phyloP scores from a whole-genome alignment of 2,113 vertebrate genomes.

The Protobothrops mucrosquamatus region DNA sequence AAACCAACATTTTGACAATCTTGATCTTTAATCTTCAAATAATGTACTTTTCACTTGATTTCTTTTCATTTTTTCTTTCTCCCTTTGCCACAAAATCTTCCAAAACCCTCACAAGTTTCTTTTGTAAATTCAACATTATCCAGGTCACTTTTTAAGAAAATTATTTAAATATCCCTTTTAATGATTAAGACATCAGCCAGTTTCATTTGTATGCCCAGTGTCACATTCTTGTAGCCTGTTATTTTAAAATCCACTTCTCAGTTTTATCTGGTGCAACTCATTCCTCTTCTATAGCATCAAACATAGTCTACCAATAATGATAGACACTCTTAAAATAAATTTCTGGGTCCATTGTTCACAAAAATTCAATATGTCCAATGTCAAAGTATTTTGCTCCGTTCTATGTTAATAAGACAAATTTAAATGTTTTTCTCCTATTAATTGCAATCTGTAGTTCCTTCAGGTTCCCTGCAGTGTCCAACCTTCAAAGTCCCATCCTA shows the following conservation, averaged over 20 bases:
- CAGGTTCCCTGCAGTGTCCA: background rate
- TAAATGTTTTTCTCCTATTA: background rate
- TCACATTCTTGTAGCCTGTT: background rate
- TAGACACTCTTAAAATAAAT: background rate
- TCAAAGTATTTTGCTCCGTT: background rate
- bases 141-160: background rate
- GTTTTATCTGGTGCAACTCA: background rate
- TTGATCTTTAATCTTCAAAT: background rate
- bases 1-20: background rate
- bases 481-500: background rate
- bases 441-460: background rate
- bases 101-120: background rate
- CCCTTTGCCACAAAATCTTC: background rate
- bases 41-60: background rate
- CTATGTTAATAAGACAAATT: background rate
- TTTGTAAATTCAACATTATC: background rate
- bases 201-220: background rate
- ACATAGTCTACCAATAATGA: background rate
- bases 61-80: background rate
- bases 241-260: background rate
- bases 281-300: background rate
- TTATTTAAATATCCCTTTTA: background rate
- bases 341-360: background rate
- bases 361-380: background rate
- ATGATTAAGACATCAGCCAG: background rate